Evolutionary conservation across 2,888 invertebrate genomes (phyloP).

Genomic region (Onthophagus sagittarius): DNA sequence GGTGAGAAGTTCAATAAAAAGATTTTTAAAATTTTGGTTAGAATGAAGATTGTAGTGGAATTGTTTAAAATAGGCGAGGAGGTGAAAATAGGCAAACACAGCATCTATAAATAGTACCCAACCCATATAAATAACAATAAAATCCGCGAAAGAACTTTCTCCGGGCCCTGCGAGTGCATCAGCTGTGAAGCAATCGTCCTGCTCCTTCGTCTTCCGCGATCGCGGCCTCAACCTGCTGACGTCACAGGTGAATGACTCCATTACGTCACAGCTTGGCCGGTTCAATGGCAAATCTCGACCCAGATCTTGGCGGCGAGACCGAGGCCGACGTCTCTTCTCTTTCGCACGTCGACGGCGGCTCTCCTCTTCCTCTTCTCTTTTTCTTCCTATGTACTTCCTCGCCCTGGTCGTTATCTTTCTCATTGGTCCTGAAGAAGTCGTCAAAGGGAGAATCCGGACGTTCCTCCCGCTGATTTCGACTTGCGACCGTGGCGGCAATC

Average conservation of each 20-base stretch:
- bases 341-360: not conserved
- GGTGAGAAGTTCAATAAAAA: not conserved
- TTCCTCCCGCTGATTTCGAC: not conserved
- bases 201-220: conserved; percentile 40
- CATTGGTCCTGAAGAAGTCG: not conserved
- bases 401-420: not conserved
- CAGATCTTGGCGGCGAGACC: conserved; percentile 37
- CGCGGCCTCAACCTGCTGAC: conserved; percentile 43
- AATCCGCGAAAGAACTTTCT: conserved; percentile 1
- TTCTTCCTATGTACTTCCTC: not conserved
- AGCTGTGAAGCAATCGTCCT: conserved; percentile 37
- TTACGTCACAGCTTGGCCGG: conserved; percentile 45
- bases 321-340: not conserved
- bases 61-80: not conserved
- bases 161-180: conserved; percentile 24
- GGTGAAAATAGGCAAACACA: not conserved
- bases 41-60: not conserved
- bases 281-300: conserved; percentile 53
- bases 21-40: no score
- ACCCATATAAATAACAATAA: not conserved
- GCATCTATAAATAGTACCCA: not conserved
- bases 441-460: not conserved
- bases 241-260: conserved; percentile 51
- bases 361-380: not conserved
- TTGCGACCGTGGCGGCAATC: no score